Evolutionary conservation across 2,113 vertebrate genomes (phyloP).

Genomic region (Triplophysa dalaica): DNA sequence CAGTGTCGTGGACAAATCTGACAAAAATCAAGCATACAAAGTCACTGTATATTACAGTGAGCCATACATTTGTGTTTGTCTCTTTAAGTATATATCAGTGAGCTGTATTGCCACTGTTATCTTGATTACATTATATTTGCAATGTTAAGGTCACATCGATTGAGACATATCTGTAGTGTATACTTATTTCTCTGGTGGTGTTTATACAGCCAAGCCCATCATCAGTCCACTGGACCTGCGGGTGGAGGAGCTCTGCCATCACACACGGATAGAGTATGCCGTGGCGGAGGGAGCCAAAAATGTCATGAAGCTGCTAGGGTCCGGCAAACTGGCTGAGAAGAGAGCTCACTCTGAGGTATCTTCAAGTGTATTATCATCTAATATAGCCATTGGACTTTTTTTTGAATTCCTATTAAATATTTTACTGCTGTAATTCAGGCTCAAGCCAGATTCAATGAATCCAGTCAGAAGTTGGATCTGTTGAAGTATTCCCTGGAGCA

Average conservation of each 20-base stretch:
- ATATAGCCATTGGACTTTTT: not conserved
- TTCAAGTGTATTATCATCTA: constrained; percentile 18
- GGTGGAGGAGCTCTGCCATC: constrained; percentile 96
- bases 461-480: constrained; percentile 96
- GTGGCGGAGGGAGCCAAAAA: constrained; percentile 98
- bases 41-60: no score
- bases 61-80: no score
- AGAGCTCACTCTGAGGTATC: constrained; percentile 92
- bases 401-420: not conserved
- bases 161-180: not conserved
- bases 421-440: constrained; percentile 67
- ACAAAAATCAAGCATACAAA: no score
- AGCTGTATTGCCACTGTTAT: no score
- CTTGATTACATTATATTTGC: not conserved
- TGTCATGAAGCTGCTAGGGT: constrained; percentile 93
- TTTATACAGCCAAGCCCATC: constrained; percentile 83
- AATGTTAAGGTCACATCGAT: not conserved
- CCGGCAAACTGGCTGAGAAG: constrained; percentile 92
- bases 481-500: constrained; percentile 95
- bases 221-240: constrained; percentile 97
- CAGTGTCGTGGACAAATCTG: no score
- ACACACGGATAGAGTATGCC: constrained; percentile 96
- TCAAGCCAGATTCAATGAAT: constrained; percentile 96
- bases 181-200: constrained; percentile 3
- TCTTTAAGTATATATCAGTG: no score